These are phyloP conservation scores for Arvicanthis niloticus DNA, from an alignment of 2,113 vertebrate genomes.

Conservation along the genomic window DNA sequence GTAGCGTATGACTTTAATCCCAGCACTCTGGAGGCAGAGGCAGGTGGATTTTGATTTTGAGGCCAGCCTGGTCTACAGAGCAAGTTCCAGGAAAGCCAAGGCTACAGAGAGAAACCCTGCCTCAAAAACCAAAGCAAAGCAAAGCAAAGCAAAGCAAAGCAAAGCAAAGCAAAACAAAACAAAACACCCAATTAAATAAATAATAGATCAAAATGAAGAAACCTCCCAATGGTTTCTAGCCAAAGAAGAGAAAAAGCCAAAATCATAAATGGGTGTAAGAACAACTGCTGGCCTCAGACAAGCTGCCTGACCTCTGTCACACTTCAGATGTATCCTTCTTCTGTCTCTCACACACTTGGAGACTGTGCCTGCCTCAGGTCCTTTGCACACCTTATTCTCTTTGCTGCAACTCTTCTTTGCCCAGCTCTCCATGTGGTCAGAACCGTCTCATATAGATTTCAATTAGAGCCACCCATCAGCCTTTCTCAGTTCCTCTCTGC, in stretches of 20 bases:
- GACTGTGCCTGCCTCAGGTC: neutral
- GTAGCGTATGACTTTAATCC: no score
- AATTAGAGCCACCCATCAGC: neutral
- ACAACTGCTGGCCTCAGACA: neutral
- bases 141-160: neutral
- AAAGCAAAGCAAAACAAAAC: neutral
- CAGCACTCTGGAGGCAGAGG: neutral
- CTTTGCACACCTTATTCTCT: neutral
- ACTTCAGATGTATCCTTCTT: neutral
- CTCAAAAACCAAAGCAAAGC: neutral
- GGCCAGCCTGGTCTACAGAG: neutral
- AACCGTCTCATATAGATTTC: neutral
- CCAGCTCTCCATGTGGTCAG: neutral
- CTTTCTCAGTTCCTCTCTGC: neutral
- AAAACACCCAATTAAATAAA: no score
- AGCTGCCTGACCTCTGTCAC: neutral
- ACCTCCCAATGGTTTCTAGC: neutral
- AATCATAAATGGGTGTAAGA: neutral
- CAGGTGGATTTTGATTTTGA: neutral
- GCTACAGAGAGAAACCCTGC: neutral
- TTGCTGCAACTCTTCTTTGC: neutral
- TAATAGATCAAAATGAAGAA: neutral
- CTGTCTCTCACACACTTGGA: neutral
- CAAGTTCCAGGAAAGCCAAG: neutral
- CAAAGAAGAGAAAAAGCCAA: constrained; percentile 24